Evolutionary conservation across 2,797 vertebrate genomes (phyloP), one percentile per base, ranked within the genome.

Genomic region (Epinephelus coioides): DNA sequence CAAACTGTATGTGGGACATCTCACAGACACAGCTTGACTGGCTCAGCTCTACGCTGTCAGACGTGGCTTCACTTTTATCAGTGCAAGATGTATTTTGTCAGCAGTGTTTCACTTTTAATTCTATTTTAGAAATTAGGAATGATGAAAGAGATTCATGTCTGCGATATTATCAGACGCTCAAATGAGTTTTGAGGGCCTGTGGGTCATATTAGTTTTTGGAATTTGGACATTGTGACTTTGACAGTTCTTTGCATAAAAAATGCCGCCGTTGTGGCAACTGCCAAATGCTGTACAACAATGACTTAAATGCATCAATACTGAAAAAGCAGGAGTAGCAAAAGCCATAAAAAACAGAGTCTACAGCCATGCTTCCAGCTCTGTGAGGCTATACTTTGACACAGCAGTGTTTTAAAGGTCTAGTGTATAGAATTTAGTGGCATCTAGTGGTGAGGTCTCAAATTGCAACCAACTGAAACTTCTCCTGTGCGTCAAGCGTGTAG

Each of bases 31-130:
- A 63, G 14, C 13, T 34, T 6, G 21, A 73, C 47, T 47, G 27
- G 34, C 18, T 81, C 34, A 65, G 18, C 50, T 71, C 30, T 50
- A 13, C 49, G 67, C 66, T 21, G 27, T 55, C 73, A 54, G 72
- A 44, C 54, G 9, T 61, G 18, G n/a, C n/a, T 82, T 55, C 44
- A 23, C 44, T 69, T 57, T 67, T 49, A 65, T 65, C 54, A 66
- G 19, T 34, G 10, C 30, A 44, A 76, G 34, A n/a, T 27, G 17
- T 9, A 4, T 59, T 61, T 72, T 54, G 5, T 64, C 46, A 63
- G 49, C 55, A 66, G 54, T 38, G 43, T 49, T 75, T 65, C 63
- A 59, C n/a, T 65, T 25, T 11, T 1, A 53, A 10, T 70, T 53
- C 34, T 34, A 7, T 60, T 27, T 5, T 49, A 9, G 19, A 76